These are phyloP conservation scores for Cancer borealis DNA, from an alignment of 2,888 invertebrate species.

Conservation along the genomic window DNA sequence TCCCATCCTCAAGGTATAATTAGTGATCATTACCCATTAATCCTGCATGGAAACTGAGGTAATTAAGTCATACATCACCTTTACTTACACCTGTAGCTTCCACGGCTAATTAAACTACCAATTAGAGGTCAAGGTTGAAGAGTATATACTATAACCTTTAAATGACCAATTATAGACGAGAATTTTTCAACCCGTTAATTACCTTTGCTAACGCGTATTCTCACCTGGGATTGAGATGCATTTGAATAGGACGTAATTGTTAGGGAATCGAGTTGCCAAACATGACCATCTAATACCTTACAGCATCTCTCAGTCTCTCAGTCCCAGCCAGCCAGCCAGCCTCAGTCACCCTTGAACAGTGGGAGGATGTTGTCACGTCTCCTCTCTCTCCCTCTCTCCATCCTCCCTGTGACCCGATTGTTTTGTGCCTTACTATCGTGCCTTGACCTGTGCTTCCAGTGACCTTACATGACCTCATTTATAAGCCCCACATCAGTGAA, in stretches of 20 bases:
- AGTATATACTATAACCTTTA: too few relatives aligned
- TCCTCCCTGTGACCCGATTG: neutral
- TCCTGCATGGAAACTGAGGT: too few relatives aligned
- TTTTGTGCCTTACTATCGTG: conserved; percentile 50
- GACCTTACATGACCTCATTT: neutral
- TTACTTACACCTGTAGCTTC: too few relatives aligned
- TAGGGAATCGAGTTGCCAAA: neutral
- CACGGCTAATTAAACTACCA: too few relatives aligned
- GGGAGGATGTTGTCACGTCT: neutral
- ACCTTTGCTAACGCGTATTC: neutral
- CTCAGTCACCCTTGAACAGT: conserved; percentile 61
- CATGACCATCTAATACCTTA: neutral
- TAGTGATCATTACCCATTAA: too few relatives aligned
- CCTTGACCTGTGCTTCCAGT: conserved; percentile 51
- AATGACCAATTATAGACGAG: too few relatives aligned
- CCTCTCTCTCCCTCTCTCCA: conserved; percentile 21
- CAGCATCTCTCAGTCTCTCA: neutral
- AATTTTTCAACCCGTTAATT: neutral
- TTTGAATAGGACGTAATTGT: neutral
- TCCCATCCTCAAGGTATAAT: neutral
- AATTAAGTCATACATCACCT: too few relatives aligned
- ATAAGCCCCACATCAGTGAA: too few relatives aligned
- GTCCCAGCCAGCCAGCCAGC: neutral
- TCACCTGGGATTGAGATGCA: neutral
- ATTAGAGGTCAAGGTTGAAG: too few relatives aligned